These are phyloP conservation scores for Erethizon dorsatum DNA, from an alignment of 2,797 vertebrate genomes.

Conservation along the genomic window DNA sequence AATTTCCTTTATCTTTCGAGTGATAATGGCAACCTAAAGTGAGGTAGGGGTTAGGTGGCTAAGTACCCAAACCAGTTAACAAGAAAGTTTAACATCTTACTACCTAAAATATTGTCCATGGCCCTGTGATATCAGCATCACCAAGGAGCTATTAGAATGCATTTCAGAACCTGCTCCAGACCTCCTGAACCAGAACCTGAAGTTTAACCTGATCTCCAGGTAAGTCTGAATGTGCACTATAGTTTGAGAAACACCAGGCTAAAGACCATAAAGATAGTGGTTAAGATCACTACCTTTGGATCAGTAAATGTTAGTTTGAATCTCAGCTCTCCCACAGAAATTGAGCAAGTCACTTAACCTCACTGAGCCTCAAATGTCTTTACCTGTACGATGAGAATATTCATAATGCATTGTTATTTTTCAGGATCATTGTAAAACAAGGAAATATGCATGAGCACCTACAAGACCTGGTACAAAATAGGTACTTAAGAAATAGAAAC, in stretches of 20 bases:
- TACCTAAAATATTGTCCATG: not conserved
- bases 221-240: not conserved
- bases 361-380: not conserved
- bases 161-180: not conserved
- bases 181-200: not conserved
- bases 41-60: not conserved
- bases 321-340: not conserved
- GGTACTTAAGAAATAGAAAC: not conserved
- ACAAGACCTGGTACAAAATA: not conserved
- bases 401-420: not conserved
- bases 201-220: not conserved
- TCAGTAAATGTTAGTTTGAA: not conserved
- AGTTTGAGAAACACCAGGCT: not conserved
- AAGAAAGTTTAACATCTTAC: not conserved
- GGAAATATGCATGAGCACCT: not conserved
- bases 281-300: not conserved
- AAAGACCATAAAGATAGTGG: not conserved
- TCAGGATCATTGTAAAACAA: not conserved
- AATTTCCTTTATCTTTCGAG: not conserved
- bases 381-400: not conserved
- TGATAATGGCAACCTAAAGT: constrained; percentile 10
- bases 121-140: not conserved
- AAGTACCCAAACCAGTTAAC: not conserved
- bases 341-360: not conserved
- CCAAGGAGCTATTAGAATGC: not conserved